Evolutionary conservation across 2,797 vertebrate genomes (phyloP).

Genomic region (Macrochelys suwanniensis): DNA sequence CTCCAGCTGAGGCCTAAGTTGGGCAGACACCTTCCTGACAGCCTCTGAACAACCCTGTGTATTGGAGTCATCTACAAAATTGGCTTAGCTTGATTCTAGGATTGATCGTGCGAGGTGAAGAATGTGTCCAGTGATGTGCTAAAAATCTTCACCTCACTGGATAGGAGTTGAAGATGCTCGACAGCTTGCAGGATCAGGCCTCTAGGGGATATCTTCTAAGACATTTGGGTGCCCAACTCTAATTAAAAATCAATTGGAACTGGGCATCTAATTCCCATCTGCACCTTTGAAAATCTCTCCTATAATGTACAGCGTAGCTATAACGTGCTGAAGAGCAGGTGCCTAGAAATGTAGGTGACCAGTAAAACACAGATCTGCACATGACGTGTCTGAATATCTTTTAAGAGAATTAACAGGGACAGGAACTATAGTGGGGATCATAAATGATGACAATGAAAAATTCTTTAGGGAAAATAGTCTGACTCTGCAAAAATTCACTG

Average conservation of each 20-base stretch:
- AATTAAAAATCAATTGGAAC: conserved; percentile 26
- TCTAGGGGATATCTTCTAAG: too few relatives aligned
- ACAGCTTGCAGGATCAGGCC: too few relatives aligned
- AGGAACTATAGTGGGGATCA: conserved; percentile 44
- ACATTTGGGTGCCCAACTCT: too few relatives aligned
- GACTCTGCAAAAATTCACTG: conserved; percentile 77
- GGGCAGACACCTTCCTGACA: neutral
- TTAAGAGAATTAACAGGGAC: conserved; percentile 73
- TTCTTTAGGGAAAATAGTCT: conserved; percentile 67
- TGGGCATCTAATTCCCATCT: conserved; percentile 64
- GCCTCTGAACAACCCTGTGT: neutral
- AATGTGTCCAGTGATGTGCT: neutral
- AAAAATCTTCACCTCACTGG: neutral
- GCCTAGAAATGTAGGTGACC: neutral
- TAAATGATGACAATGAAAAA: conserved; percentile 77
- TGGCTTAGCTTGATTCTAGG: conserved; percentile 39
- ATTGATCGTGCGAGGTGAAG: neutral
- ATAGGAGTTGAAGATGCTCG: neutral
- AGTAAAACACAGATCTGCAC: conserved; percentile 28
- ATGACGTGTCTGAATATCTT: conserved; percentile 36
- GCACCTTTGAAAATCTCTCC: conserved; percentile 58
- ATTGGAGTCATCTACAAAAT: neutral
- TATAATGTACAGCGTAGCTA: neutral
- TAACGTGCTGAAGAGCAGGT: conserved; percentile 12
- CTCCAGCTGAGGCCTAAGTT: neutral